phyloP scores from a whole-genome alignment of 2,888 invertebrate species.

The Tachystola acroxantha region DNA sequence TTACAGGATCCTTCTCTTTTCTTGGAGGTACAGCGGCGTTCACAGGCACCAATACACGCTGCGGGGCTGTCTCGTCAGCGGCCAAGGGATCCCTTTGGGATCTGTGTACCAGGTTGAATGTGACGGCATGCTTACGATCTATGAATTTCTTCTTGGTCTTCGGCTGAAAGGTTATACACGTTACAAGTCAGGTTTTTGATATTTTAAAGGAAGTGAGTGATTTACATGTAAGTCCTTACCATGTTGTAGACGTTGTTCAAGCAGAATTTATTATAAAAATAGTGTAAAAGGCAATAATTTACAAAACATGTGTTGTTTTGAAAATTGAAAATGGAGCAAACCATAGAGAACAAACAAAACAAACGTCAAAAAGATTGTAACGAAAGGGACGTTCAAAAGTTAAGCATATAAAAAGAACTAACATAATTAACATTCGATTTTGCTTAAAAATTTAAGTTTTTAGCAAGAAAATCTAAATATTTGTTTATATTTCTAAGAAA shows the following conservation, averaged over 20 bases:
- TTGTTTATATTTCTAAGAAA: no score
- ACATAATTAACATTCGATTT: no score
- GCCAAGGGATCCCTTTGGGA: slow-evolving; percentile 95
- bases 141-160: slow-evolving; percentile 90
- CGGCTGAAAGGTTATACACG: slow-evolving; percentile 62
- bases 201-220: neutral
- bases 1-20: slow-evolving; percentile 61
- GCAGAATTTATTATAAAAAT: neutral
- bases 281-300: slow-evolving; percentile 4
- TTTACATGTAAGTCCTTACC: slow-evolving; percentile 29
- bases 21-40: slow-evolving; percentile 59
- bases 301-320: slow-evolving; percentile 61
- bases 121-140: slow-evolving; percentile 93
- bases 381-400: no score
- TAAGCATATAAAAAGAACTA: no score
- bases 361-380: no score
- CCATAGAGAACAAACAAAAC: no score
- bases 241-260: slow-evolving; percentile 24
- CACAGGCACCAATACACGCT: slow-evolving; percentile 87
- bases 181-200: neutral
- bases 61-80: slow-evolving; percentile 93
- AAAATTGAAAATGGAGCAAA: slow-evolving; percentile 18
- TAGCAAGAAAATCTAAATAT: no score
- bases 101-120: slow-evolving; percentile 94
- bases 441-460: no score